Conservation (phyloP, 2,888 invertebrate species). For the Micoletzkya japonica region DNA sequence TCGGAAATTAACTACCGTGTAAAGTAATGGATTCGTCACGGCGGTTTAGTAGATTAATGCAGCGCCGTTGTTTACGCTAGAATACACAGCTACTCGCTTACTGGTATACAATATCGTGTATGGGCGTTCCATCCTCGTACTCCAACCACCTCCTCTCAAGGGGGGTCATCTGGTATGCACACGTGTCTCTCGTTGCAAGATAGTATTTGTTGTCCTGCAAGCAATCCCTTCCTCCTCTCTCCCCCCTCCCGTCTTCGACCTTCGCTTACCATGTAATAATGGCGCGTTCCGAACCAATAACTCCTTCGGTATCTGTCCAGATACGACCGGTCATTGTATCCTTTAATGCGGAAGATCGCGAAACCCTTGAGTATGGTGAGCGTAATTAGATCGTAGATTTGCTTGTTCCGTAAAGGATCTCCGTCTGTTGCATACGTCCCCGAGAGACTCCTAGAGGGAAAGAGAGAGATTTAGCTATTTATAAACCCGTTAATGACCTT, state of each 20-base stretch:
- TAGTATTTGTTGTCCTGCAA: conserved; percentile 61
- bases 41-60: no score
- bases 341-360: conserved; percentile 47
- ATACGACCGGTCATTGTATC: conserved; percentile 60
- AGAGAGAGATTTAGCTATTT: background rate
- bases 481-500: conserved; percentile 9
- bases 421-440: conserved; percentile 54
- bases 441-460: conserved; percentile 43
- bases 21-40: no score
- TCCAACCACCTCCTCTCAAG: conserved; percentile 51
- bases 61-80: no score
- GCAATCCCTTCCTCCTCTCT: no score
- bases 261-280: conserved; percentile 53
- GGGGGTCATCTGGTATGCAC: conserved; percentile 57
- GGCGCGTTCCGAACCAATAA: conserved; percentile 62
- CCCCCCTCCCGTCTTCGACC: no score
- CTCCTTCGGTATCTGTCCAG: conserved; percentile 52
- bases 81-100: no score
- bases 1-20: no score
- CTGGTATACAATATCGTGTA: conserved; percentile 60
- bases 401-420: conserved; percentile 49
- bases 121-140: conserved; percentile 54
- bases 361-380: conserved; percentile 55
- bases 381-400: conserved; percentile 53
- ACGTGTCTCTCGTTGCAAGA: conserved; percentile 57